Percentiles rank a stretch among this genome's conserved stretches.
These are phyloP conservation scores for Plagiodera versicolora DNA, from an alignment of 2,888 invertebrate genomes.

Conservation along the genomic window DNA sequence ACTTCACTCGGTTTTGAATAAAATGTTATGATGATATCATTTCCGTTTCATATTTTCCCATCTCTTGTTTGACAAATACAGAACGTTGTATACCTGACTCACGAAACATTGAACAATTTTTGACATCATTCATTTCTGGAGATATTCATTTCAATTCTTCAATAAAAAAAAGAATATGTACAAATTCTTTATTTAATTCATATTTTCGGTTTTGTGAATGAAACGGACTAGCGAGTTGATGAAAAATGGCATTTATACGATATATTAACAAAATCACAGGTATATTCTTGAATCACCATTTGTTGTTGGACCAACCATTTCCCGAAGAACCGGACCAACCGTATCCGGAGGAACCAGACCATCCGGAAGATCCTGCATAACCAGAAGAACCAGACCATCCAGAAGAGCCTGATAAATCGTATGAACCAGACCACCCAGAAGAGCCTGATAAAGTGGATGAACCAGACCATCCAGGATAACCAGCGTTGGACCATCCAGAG, in stretches of 20 bases:
- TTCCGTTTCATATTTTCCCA: no score
- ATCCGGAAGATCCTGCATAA: slow-evolving; percentile 5
- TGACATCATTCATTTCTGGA: no score
- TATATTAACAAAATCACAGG: background rate
- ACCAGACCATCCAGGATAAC: slow-evolving; percentile 2
- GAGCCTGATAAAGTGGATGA: background rate
- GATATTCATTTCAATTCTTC: no score
- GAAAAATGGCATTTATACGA: background rate
- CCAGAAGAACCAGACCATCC: slow-evolving; percentile 7
- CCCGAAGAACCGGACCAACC: background rate
- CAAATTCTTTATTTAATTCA: no score
- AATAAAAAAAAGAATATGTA: no score
- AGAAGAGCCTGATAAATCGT: slow-evolving; percentile 9
- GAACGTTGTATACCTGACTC: no score
- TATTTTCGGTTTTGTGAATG: no score
- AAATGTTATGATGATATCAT: no score
- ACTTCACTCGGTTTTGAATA: no score
- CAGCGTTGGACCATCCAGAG: slow-evolving; percentile 9
- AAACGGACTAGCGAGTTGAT: background rate
- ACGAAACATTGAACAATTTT: no score
- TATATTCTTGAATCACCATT: background rate
- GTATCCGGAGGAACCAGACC: background rate
- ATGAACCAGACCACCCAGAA: slow-evolving; percentile 14
- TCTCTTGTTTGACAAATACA: no score
- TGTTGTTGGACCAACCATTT: background rate